Percentiles rank a stretch among this genome's conserved stretches.
Conservation (phyloP, 2,797 vertebrate species). For the Buceros bicornis region DNA sequence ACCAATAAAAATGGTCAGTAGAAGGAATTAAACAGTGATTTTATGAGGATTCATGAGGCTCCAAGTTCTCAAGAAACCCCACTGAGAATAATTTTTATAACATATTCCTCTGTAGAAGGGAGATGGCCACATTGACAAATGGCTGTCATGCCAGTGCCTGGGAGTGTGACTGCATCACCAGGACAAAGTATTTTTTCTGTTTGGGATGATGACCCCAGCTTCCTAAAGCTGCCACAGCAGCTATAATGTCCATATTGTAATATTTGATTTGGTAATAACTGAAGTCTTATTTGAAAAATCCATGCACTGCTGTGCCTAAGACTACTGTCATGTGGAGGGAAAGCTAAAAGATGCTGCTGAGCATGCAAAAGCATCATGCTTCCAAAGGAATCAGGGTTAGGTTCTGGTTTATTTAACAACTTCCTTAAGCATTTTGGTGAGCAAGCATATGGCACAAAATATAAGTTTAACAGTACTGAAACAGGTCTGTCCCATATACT, state of each 20-base stretch:
- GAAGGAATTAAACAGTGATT: not conserved
- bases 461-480: not conserved
- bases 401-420: not conserved
- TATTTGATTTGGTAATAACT: not conserved
- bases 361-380: not conserved
- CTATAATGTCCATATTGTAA: not conserved
- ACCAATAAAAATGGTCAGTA: not conserved
- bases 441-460: not conserved
- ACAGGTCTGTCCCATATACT: rapidly evolving
- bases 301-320: not conserved
- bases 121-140: rapidly evolving
- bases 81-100: not conserved
- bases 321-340: not conserved
- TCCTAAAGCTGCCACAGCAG: not conserved
- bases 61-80: not conserved
- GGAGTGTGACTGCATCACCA: not conserved
- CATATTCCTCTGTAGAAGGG: not conserved
- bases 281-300: not conserved
- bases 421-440: not conserved
- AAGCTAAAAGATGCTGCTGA: not conserved
- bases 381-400: not conserved
- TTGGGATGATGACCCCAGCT: not conserved
- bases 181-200: not conserved
- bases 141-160: not conserved
- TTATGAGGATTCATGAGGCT: not conserved